Evolutionary conservation across 2,888 invertebrate species (phyloP).

Genomic region (Lissocephala sabroskyi): DNA sequence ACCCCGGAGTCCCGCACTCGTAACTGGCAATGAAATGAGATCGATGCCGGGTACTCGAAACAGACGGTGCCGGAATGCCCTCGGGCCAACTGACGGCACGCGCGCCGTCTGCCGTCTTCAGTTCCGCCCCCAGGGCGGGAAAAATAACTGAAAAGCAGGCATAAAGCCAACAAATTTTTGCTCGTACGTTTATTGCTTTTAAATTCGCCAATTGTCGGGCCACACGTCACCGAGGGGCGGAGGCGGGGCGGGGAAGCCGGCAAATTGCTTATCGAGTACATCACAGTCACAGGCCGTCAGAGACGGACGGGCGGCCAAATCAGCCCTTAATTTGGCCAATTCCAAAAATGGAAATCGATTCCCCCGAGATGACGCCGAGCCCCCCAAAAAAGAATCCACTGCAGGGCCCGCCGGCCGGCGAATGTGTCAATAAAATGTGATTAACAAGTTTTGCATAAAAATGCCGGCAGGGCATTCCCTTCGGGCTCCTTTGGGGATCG

Average conservation of each 20-base stretch:
- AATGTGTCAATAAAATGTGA: slow-evolving; percentile 62
- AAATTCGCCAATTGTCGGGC: slow-evolving; percentile 63
- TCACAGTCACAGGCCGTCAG: slow-evolving; percentile 17
- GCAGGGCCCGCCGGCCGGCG: slow-evolving; percentile 2
- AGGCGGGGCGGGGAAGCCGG: slow-evolving; percentile 19
- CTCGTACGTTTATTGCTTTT: slow-evolving; percentile 64
- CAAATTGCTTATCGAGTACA: slow-evolving; percentile 55
- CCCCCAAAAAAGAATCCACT: background rate
- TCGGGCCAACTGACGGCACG: slow-evolving; percentile 3
- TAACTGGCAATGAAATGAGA: no score
- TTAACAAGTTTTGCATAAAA: slow-evolving; percentile 61
- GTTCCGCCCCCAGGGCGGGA: background rate
- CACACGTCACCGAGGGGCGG: slow-evolving; percentile 12
- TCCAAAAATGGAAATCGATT: slow-evolving; percentile 64
- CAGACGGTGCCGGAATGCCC: no score
- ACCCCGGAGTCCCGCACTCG: slow-evolving; percentile 44
- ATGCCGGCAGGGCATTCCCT: slow-evolving; percentile 48
- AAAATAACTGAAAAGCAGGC: slow-evolving; percentile 23
- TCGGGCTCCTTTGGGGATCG: background rate
- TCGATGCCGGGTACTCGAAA: no score
- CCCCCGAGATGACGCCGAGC: slow-evolving; percentile 29
- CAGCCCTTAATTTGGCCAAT: slow-evolving; percentile 64
- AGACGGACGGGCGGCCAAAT: slow-evolving; percentile 21
- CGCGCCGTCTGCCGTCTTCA: background rate
- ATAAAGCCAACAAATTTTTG: slow-evolving; percentile 49